phyloP scores from a whole-genome alignment of 1,140 invertebrate genomes.

The Brachionus asplanchnoidis region DNA sequence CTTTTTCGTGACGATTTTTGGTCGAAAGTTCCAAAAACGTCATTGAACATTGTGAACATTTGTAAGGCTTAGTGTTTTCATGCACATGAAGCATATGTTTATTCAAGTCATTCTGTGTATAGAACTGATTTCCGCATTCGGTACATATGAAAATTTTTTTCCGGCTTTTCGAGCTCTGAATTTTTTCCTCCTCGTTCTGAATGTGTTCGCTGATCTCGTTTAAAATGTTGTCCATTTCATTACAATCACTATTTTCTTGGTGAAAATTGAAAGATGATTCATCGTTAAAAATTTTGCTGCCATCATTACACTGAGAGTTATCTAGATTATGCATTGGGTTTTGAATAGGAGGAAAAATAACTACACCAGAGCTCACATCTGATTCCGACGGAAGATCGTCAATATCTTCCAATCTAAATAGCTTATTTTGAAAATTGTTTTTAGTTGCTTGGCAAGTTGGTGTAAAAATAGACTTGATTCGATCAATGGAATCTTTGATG shows the following conservation, averaged over 20 bases:
- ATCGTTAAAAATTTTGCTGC: not conserved
- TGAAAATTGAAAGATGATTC: not conserved
- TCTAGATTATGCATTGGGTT: not conserved
- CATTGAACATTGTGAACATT: constrained; percentile 13
- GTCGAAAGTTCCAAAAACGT: not conserved
- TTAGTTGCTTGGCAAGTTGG: not conserved
- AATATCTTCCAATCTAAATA: not conserved
- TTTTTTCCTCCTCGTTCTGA: constrained; percentile 4
- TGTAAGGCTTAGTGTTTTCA: not conserved
- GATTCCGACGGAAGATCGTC: constrained; percentile 20
- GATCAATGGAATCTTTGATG: not conserved
- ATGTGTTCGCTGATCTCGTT: not conserved
- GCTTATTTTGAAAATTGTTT: not conserved
- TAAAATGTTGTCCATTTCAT: not conserved
- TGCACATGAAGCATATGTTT: not conserved
- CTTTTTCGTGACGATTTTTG: constrained; percentile 28
- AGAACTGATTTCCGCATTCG: constrained; percentile 9
- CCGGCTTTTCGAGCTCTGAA: not conserved
- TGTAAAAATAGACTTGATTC: constrained; percentile 1
- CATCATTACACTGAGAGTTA: not conserved
- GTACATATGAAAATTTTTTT: constrained; percentile 17
- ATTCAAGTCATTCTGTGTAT: constrained; percentile 8
- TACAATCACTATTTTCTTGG: not conserved
- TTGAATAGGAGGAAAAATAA: not conserved
- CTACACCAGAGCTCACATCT: not conserved